Base-by-base conservation (phyloP, 2,888 invertebrate species). In the Drosophila koepferae region DNA sequence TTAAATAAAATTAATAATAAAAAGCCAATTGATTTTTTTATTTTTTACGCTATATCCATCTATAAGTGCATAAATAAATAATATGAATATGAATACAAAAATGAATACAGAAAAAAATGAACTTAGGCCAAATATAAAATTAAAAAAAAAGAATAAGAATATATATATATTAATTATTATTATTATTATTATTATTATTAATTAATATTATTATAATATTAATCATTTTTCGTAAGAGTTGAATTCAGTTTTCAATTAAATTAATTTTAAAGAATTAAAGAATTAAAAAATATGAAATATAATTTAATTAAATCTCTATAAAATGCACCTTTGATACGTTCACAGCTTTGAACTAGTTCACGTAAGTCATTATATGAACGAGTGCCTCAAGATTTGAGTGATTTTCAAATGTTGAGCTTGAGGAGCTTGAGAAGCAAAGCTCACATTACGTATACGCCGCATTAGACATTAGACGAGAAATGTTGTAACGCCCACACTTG, bases 371-470 rank as follows among this genome's bases (percentile, higher is more conserved):
- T 3, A 44, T 71, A 63, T 71, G 46, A 63, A 20, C 60, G 28
- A 31, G 41, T 34, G 40, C 43, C 48, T 41, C 18, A 31, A 46
- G 23, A 49, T 38, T 31, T 59, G 38, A 28, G 40, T 54, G 51
- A 44, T 43, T 65, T 49, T 46, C 20, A 6, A 75, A 80, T 48
- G 78, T 49, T 67, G 51, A 59, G 49, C 48, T 18, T 28, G 38
- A 63, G 60, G 23, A 70, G 65, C 51, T 18, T 12, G 41, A 65
- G 63, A 20, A 70, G 70, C 56, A 66, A 55, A 69, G 64, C 70
- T 49, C 63, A 59, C 66, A 77, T 77, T 77, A 67, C 63, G 77
- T 36, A 77, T 77, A 80, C 81, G 81, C 81, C 81, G 70, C 81
- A 65, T 80, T 82, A 74, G 62, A 86, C 86, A 74, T 80, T 76